A percentile compares a stretch with the other conserved stretches of the same genome.
Conservation (phyloP, 2,797 vertebrate genomes). For the Coccyzus lansbergi region DNA sequence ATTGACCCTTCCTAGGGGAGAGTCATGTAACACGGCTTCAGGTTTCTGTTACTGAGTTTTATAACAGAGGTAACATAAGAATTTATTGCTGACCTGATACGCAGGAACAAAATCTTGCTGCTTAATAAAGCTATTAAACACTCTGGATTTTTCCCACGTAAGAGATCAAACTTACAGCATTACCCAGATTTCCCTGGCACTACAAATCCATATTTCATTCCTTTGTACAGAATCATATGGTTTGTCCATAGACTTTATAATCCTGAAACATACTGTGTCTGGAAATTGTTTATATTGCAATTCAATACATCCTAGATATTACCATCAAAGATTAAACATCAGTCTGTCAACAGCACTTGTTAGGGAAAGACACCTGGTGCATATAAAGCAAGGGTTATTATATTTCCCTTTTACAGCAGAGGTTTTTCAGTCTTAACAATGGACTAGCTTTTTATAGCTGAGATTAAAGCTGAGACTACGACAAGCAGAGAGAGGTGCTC, state of each 20-base stretch:
- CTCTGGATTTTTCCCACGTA: conserved; percentile 66
- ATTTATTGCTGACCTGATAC: conserved; percentile 73
- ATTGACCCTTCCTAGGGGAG: conserved; percentile 58
- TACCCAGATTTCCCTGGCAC: conserved; percentile 47
- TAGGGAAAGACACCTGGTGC: conserved; percentile 66
- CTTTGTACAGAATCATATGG: conserved; percentile 37
- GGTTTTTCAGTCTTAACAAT: conserved; percentile 69
- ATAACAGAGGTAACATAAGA: conserved; percentile 68
- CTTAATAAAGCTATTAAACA: conserved; percentile 75
- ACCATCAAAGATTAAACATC: conserved; percentile 43
- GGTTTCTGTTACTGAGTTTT: conserved; percentile 71
- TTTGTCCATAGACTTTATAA: conserved; percentile 45
- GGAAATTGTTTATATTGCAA: conserved; percentile 48
- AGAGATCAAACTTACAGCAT: conserved; percentile 74
- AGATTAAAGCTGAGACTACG: conserved; percentile 69
- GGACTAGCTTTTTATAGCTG: conserved; percentile 32
- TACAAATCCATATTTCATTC: not conserved
- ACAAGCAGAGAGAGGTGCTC: conserved; percentile 36
- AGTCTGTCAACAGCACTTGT: conserved; percentile 62
- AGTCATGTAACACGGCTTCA: conserved; percentile 58
- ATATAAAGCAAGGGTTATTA: conserved; percentile 61
- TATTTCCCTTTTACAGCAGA: conserved; percentile 70
- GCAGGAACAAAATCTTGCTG: conserved; percentile 66
- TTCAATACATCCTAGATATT: conserved; percentile 15
- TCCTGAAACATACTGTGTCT: conserved; percentile 31